Conservation (phyloP, 2,888 invertebrate species). For the Caenorhabditis japonica region DNA sequence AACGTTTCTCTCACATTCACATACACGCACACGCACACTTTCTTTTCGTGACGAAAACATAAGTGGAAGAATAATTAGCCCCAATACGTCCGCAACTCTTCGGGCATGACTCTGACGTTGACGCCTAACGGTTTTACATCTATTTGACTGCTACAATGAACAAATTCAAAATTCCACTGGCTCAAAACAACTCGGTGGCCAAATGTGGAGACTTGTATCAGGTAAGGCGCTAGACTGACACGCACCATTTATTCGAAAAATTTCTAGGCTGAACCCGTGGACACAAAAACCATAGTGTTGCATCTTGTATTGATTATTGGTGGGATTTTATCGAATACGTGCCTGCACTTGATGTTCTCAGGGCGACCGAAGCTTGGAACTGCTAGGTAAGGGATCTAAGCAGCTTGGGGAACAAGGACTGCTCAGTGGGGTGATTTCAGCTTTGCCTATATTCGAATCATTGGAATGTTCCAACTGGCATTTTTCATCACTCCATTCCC, state of each 20-base stretch:
- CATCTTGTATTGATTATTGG: slow-evolving; percentile 46
- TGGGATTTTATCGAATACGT: slow-evolving; percentile 48
- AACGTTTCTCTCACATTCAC: background rate
- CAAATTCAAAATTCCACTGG: slow-evolving; percentile 18
- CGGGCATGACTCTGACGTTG: background rate
- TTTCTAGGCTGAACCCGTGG: slow-evolving; percentile 40
- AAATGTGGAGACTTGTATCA: slow-evolving; percentile 49
- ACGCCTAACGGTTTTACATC: background rate
- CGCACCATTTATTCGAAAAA: background rate
- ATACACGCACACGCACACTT: background rate
- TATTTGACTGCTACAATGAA: slow-evolving; percentile 17
- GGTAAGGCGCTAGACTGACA: slow-evolving; percentile 6
- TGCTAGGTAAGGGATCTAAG: slow-evolving; percentile 50
- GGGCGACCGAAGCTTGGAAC: slow-evolving; percentile 59
- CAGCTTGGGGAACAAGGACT: too few species aligned
- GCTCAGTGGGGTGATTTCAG: slow-evolving; percentile 25
- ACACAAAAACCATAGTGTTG: slow-evolving; percentile 29
- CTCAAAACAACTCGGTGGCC: slow-evolving; percentile 25
- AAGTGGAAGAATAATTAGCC: background rate
- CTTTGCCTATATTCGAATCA: slow-evolving; percentile 64
- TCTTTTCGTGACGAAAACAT: background rate
- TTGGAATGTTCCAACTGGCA: slow-evolving; percentile 60
- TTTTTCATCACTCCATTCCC: slow-evolving; percentile 66
- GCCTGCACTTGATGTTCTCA: slow-evolving; percentile 55
- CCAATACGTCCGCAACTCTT: background rate